Conservation (phyloP, 2,888 invertebrate species). For the Himalopsyche anomala region DNA sequence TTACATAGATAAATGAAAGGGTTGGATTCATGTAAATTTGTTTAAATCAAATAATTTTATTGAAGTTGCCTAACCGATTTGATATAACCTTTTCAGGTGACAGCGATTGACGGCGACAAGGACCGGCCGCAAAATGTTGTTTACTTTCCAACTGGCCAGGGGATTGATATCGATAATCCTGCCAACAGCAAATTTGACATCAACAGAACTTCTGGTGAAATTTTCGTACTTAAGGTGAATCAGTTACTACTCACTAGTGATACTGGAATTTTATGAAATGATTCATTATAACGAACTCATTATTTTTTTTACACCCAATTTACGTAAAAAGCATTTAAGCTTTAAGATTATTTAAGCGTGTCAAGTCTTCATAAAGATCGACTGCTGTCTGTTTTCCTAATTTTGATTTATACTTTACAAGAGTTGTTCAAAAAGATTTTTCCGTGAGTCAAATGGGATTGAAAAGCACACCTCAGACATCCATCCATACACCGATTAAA, state of each 20-base stretch:
- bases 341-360: no score
- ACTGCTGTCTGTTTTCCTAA: no score
- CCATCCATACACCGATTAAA: no score
- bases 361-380: no score
- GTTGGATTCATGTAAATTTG: no score
- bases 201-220: slow-evolving; percentile 95
- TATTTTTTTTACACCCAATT: no score
- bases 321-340: no score
- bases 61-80: slow-evolving; percentile 20
- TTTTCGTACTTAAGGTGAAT: slow-evolving; percentile 94
- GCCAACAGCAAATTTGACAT: slow-evolving; percentile 98
- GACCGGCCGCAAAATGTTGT: slow-evolving; percentile 96
- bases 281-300: not conserved
- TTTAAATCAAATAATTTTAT: no score
- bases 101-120: slow-evolving; percentile 96
- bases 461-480: no score
- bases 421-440: no score
- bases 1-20: not conserved
- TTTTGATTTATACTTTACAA: no score
- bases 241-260: not conserved
- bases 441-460: no score
- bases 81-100: slow-evolving; percentile 81
- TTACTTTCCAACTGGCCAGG: slow-evolving; percentile 97
- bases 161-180: slow-evolving; percentile 95
- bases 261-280: not conserved